Conservation (phyloP, 2,888 invertebrate species). For the Dermolepida albohirtum region DNA sequence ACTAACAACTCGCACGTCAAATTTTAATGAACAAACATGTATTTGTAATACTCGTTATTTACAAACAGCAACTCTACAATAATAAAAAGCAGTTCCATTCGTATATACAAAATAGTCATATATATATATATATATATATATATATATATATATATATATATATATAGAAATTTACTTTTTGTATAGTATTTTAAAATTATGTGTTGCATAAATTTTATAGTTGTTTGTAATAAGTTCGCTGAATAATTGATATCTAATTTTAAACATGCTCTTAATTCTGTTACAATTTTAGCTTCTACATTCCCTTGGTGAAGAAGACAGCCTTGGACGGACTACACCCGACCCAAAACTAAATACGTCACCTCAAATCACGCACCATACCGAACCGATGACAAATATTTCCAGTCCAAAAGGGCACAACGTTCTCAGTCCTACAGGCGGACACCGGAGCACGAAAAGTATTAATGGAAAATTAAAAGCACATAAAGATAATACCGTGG, state of each 20-base stretch:
- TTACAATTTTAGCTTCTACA: slow-evolving; percentile 72
- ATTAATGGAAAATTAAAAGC: slow-evolving; percentile 59
- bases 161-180: too few species aligned
- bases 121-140: too few species aligned
- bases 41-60: too few species aligned
- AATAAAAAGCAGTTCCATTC: too few species aligned
- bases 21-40: too few species aligned
- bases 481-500: slow-evolving; percentile 14
- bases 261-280: neutral
- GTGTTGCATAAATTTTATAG: neutral
- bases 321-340: slow-evolving; percentile 62
- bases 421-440: slow-evolving; percentile 58
- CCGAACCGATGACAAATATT: slow-evolving; percentile 45
- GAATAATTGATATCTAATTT: neutral
- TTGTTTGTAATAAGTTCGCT: neutral
- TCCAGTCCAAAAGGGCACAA: slow-evolving; percentile 57
- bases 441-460: slow-evolving; percentile 54
- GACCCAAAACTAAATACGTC: slow-evolving; percentile 39
- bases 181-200: neutral
- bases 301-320: slow-evolving; percentile 80
- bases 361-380: slow-evolving; percentile 18
- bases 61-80: too few species aligned
- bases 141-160: too few species aligned
- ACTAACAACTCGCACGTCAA: too few species aligned
- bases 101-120: too few species aligned